These are phyloP conservation scores for Nannospalax galili DNA, from an alignment of 2,113 vertebrate genomes.

Conservation along the genomic window DNA sequence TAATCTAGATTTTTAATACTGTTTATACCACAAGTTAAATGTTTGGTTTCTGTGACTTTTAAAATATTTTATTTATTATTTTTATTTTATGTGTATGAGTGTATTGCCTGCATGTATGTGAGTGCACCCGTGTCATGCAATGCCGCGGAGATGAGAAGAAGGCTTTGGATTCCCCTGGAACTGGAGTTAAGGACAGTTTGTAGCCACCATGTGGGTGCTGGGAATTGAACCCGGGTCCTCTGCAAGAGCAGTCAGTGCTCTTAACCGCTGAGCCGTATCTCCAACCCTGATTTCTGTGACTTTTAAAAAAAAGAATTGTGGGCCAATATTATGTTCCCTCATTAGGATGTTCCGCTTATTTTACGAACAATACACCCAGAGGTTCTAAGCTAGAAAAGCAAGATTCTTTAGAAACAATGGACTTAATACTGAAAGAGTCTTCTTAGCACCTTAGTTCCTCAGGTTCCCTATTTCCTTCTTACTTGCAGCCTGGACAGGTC, in stretches of 20 bases:
- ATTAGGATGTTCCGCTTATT: constrained; percentile 38
- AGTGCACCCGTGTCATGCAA: too few species aligned
- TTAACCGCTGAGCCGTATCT: too few species aligned
- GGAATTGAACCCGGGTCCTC: too few species aligned
- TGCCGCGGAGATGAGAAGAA: too few species aligned
- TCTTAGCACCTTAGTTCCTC: neutral
- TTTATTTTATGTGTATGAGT: too few species aligned
- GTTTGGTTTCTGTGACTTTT: neutral
- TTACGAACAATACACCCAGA: constrained; percentile 5
- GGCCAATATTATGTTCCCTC: neutral
- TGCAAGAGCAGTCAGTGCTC: too few species aligned
- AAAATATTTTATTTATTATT: too few species aligned
- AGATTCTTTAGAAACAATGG: neutral
- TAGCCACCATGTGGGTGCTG: too few species aligned
- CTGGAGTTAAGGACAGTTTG: too few species aligned
- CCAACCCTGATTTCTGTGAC: constrained; percentile 9
- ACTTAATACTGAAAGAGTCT: neutral
- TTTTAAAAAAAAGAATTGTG: constrained; percentile 50
- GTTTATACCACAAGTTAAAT: neutral
- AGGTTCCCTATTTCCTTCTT: neutral
- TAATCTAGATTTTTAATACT: constrained; percentile 39
- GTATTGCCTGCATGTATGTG: too few species aligned
- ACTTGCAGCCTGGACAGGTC: neutral
- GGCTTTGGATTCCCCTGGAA: too few species aligned
- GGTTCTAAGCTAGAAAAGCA: neutral